These are phyloP conservation scores for Paedocypris sp. DNA, from an alignment of 2,113 vertebrate species.

Conservation along the genomic window DNA sequence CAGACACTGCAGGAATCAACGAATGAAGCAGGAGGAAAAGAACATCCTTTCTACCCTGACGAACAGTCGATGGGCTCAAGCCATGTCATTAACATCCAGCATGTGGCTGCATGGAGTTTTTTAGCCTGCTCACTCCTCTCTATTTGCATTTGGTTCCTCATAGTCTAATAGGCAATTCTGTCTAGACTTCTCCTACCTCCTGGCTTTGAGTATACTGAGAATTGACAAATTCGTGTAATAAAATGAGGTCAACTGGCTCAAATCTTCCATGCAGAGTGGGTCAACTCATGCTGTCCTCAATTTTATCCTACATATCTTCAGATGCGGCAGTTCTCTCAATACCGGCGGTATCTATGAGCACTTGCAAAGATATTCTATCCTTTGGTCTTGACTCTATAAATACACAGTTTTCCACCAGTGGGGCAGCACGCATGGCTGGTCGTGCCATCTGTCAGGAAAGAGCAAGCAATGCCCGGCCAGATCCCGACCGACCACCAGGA, in stretches of 20 bases:
- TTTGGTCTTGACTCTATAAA: conserved; percentile 9
- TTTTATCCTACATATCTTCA: conserved; percentile 6
- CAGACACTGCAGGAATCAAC: no score
- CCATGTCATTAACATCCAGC: not conserved
- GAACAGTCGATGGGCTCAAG: not conserved
- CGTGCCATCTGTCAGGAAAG: conserved; percentile 21
- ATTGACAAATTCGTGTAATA: not conserved
- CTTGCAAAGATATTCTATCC: conserved; percentile 4
- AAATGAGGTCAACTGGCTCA: conserved; percentile 1
- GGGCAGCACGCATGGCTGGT: not conserved
- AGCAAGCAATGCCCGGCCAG: not conserved
- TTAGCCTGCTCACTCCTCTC: not conserved
- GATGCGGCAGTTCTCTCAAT: not conserved
- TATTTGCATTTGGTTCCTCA: not conserved
- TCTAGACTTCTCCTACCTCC: not conserved
- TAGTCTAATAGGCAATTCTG: not conserved
- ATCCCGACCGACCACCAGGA: not conserved
- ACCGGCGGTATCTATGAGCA: conserved; percentile 1
- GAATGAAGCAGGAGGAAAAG: not conserved
- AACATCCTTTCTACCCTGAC: not conserved
- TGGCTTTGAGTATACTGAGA: not conserved
- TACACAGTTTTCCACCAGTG: not conserved
- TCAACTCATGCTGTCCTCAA: not conserved
- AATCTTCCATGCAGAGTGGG: not conserved
- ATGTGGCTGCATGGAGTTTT: not conserved